These are phyloP conservation scores for Mungos mungo DNA, from an alignment of 2,113 vertebrate genomes.

Conservation along the genomic window DNA sequence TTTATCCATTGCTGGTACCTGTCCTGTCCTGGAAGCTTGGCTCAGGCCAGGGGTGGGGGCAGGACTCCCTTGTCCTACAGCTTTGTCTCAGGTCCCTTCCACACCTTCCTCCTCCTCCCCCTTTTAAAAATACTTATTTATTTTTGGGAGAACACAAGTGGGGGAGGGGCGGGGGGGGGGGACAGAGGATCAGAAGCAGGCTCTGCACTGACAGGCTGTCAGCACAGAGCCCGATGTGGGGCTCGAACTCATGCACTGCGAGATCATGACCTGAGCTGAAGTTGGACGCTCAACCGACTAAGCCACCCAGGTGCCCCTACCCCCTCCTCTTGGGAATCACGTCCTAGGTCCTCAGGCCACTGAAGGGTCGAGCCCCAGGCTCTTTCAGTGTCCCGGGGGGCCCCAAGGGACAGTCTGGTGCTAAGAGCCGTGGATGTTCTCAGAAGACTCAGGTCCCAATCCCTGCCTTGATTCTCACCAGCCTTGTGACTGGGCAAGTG, in stretches of 20 bases:
- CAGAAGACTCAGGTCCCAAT: background rate
- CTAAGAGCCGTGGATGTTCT: background rate
- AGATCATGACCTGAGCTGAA: too few relatives aligned
- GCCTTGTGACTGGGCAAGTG: background rate
- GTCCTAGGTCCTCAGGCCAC: background rate
- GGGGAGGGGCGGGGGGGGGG: too few relatives aligned
- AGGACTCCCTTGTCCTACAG: background rate
- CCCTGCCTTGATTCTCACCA: background rate
- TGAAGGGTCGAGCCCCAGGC: background rate
- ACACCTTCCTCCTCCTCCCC: background rate
- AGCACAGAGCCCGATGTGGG: too few relatives aligned
- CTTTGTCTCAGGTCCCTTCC: background rate
- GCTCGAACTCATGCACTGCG: too few relatives aligned
- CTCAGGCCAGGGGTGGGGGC: background rate
- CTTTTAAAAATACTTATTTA: too few relatives aligned
- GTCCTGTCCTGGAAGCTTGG: background rate
- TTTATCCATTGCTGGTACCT: too few relatives aligned
- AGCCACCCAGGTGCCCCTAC: too few relatives aligned
- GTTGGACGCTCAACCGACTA: too few relatives aligned
- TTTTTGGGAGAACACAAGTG: too few relatives aligned
- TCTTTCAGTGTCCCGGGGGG: background rate
- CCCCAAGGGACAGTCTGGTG: background rate
- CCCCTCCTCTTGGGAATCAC: background rate
- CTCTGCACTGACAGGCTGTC: too few relatives aligned
- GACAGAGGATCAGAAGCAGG: too few relatives aligned